Evolutionary conservation across 2,113 vertebrate genomes (phyloP), one percentile per base, ranked within the genome.

Genomic region (Hemiscyllium ocellatum): DNA sequence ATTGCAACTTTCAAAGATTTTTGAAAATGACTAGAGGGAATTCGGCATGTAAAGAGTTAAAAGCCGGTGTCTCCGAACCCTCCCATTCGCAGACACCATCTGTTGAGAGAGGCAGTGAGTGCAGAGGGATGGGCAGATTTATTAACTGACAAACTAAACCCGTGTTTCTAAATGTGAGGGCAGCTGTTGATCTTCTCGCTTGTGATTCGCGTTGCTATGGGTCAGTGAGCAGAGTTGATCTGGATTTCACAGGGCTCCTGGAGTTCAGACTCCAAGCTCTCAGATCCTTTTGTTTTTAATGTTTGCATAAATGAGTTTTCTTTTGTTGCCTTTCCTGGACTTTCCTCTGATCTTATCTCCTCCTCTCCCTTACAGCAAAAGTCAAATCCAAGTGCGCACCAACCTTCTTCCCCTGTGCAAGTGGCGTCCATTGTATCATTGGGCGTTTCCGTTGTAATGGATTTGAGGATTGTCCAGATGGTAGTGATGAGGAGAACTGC

Each of bases 401-500:
- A 0, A 99, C 98, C 0, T 99, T 99, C 97, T 99, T 99, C 96
- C 98, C 99, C 96, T 99, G 99, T 0, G 98, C 98, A 50, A 99
- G 98, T 0, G 99, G 99, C 0, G 97, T 99, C 96, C 98, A 99
- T 97, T 99, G 99, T 97, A 99, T 99, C 97, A 99, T 99, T 0
- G 99, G 99, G 33, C 98, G 99, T 95, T 99, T 99, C 98, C 98
- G 98, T 10, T 99, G 99, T 95, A 99, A 99, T 0, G 99, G 99
- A 87, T 99, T 99, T 3, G 98, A 98, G 56, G 99, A 99, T 96
- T 99, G 99, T 96, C 99, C 99, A 0, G 99, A 99, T 0, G 98
- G 98, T 96, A 99, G 99, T 0, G 99, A 99, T 12, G 99, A 99
- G 96, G 98, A 99, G 93, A 99, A 99, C 97, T 99, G 99, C 98